phyloP scores from a whole-genome alignment of 2,797 vertebrate genomes.

The Numenius phaeopus region DNA sequence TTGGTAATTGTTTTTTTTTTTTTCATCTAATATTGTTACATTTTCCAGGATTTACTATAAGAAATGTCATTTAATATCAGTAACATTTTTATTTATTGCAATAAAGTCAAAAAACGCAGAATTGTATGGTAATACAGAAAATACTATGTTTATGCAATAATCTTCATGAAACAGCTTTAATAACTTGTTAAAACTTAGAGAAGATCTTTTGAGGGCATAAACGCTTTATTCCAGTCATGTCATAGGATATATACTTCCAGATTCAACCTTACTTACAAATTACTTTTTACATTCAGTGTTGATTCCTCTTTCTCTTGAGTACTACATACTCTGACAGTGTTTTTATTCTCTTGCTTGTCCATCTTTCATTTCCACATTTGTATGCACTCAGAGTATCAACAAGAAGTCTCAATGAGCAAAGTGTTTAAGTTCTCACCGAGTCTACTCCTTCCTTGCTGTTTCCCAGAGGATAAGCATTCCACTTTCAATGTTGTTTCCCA shows the following conservation, averaged over 20 bases:
- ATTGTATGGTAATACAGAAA: background rate
- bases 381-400: background rate
- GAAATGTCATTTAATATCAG: background rate
- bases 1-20: background rate
- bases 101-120: background rate
- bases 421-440: background rate
- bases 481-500: background rate
- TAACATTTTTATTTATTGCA: background rate
- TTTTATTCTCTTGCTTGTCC: background rate
- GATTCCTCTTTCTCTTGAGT: background rate
- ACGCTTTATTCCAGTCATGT: background rate
- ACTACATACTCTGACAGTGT: background rate
- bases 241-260: background rate
- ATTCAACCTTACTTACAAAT: background rate
- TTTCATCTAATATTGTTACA: background rate
- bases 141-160: background rate
- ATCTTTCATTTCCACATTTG: slow-evolving; percentile 27
- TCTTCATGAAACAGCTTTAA: background rate
- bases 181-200: background rate
- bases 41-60: background rate
- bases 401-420: background rate
- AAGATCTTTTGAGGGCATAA: background rate
- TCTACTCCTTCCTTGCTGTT: background rate
- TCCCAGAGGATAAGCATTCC: background rate
- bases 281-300: background rate